Base-by-base conservation (phyloP, 2,888 invertebrate genomes). In the Machimus atricapillus region DNA sequence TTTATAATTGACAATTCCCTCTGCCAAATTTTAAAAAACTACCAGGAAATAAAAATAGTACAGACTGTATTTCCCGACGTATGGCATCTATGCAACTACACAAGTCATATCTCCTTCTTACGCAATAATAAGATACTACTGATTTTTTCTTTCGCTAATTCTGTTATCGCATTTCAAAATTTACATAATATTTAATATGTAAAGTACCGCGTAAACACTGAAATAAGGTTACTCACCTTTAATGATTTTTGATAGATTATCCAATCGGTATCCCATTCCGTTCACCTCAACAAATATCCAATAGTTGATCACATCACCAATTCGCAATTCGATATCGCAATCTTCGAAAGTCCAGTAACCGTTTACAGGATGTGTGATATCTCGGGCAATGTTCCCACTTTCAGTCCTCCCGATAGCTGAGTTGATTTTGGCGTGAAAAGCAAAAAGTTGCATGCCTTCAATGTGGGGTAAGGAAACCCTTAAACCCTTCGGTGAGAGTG, bases 391-490 rank as follows among this genome's bases (percentile, higher is more conserved):
- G 1, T 91, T 90, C 0, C 95, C 95, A 0, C 92, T 91, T 78
- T 93, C 93, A 2, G 90, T 91, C 12, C 90, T 88, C 0, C 87
- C 90, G 81, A 95, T 94, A 0, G 90, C 89, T 34, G 86, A 86
- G 90, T 96, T 96, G 7, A 96, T 92, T 89, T 95, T 95, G 1
- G 94, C 95, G 90, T 96, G 96, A 90, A 95, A 95, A 0, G 96
- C 95, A 89, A 96, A 95, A 23, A 96, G 91, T 66, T 94, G 92
- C 87, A 95, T 82, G 0, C 89, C 89, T 0, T 66, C 73, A 14
- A 43, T 90, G 93, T 93, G 92, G 90, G 92, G 92, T 58, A 94
- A 91, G 37, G 92, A 92, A 16, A 91, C 92, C 46, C 91, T 89
- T 77, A 93, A 90, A 88, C 93, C 93, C 89, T 90, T 91, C 1